Conservation (phyloP, 2,113 vertebrate genomes). For the Vidua chalybeata region DNA sequence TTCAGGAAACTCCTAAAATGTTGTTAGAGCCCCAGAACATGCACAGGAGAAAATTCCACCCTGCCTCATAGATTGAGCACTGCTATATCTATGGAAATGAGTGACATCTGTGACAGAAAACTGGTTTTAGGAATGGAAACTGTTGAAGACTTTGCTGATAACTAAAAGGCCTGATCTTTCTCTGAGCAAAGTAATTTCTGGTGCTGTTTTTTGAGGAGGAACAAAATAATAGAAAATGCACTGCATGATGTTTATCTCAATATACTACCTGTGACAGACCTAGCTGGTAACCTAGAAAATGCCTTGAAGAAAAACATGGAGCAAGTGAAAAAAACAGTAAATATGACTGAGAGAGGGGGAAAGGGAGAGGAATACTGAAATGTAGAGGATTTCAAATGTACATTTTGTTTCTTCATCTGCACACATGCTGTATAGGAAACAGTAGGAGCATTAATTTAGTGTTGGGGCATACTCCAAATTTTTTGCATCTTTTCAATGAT, state of each 20-base stretch:
- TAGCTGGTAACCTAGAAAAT: neutral
- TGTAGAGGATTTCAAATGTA: neutral
- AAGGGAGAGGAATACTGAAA: neutral
- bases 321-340: neutral
- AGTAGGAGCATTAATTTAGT: neutral
- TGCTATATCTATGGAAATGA: neutral
- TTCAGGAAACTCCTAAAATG: neutral
- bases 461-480: neutral
- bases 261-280: neutral
- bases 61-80: neutral
- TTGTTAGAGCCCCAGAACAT: neutral
- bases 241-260: neutral
- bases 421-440: neutral
- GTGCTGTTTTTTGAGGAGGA: neutral
- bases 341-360: neutral
- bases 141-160: neutral
- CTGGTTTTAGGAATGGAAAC: neutral
- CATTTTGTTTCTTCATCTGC: neutral
- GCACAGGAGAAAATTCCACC: neutral
- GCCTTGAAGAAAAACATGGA: neutral
- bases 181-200: neutral
- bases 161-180: neutral
- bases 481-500: neutral
- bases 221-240: neutral
- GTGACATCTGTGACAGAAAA: neutral